Conservation (phyloP, 2,113 vertebrate genomes). For the Chunga burmeisteri region DNA sequence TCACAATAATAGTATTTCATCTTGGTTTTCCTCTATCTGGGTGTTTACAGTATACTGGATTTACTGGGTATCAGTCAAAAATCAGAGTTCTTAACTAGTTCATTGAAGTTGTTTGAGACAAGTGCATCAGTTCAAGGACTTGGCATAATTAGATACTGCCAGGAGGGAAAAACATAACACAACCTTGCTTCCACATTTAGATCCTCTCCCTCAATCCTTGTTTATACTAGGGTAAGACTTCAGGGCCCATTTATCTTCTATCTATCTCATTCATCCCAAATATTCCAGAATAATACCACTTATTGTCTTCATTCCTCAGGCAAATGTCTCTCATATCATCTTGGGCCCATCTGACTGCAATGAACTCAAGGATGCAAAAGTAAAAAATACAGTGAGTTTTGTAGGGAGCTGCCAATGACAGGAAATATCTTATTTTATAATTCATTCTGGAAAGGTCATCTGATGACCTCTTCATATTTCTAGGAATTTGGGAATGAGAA, state of each 20-base stretch:
- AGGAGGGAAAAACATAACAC: background rate
- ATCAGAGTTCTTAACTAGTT: background rate
- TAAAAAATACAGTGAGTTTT: background rate
- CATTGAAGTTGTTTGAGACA: background rate
- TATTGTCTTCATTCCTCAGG: background rate
- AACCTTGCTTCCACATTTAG: background rate
- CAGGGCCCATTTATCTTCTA: background rate
- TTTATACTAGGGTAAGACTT: background rate
- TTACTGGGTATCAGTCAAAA: background rate
- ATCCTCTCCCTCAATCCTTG: background rate
- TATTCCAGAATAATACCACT: background rate
- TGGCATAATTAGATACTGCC: background rate
- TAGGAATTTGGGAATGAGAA: background rate
- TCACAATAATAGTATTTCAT: background rate
- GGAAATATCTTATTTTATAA: background rate
- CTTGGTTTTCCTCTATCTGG: background rate
- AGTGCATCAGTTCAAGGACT: background rate
- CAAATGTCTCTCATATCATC: background rate
- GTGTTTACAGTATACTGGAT: background rate
- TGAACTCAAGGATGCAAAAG: background rate
- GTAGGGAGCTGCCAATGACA: background rate
- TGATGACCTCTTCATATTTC: background rate
- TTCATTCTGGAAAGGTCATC: background rate
- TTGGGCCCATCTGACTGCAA: background rate
- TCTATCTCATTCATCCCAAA: background rate